phyloP scores from a whole-genome alignment of 1,140 invertebrate genomes.

The Lordiphosa mommai region DNA sequence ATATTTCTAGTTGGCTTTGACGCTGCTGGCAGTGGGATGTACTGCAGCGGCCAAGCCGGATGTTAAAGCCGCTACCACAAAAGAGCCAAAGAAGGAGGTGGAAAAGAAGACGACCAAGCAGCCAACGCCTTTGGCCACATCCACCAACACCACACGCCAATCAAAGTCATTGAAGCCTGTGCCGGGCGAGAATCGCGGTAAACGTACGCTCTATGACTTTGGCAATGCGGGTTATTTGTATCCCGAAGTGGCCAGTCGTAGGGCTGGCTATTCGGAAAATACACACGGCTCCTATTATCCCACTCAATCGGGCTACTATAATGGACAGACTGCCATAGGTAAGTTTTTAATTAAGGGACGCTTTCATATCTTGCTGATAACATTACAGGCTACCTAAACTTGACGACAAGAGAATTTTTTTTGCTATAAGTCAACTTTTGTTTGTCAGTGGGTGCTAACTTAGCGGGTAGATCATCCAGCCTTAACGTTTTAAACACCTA shows the following conservation, averaged over 20 bases:
- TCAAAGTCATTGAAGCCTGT: conserved; percentile 48
- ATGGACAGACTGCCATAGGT: conserved; percentile 70
- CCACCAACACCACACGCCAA: conserved; percentile 24
- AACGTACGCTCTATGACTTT: conserved; percentile 72
- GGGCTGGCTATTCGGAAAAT: conserved; percentile 58
- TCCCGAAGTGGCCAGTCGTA: conserved; percentile 59
- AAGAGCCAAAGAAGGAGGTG: conserved; percentile 36
- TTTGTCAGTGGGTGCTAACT: too few relatives aligned
- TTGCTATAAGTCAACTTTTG: too few relatives aligned
- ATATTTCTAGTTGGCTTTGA: conserved; percentile 48
- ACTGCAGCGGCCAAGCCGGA: conserved; percentile 3
- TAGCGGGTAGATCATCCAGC: too few relatives aligned
- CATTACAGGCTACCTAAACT: too few relatives aligned
- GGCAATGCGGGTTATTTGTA: conserved; percentile 68
- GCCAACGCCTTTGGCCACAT: conserved; percentile 12
- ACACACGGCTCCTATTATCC: conserved; percentile 40
- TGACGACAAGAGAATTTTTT: too few relatives aligned
- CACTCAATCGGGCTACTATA: conserved; percentile 54
- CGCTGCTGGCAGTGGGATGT: conserved; percentile 44
- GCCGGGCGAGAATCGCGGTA: conserved; percentile 67
- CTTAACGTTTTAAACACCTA: too few relatives aligned
- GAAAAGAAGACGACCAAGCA: conserved; percentile 29
- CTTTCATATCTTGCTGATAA: too few relatives aligned
- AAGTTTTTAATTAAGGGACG: neutral
- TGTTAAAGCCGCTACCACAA: conserved; percentile 3